phyloP scores from a whole-genome alignment of 2,113 vertebrate genomes.

The Leptobrachium leishanense region DNA sequence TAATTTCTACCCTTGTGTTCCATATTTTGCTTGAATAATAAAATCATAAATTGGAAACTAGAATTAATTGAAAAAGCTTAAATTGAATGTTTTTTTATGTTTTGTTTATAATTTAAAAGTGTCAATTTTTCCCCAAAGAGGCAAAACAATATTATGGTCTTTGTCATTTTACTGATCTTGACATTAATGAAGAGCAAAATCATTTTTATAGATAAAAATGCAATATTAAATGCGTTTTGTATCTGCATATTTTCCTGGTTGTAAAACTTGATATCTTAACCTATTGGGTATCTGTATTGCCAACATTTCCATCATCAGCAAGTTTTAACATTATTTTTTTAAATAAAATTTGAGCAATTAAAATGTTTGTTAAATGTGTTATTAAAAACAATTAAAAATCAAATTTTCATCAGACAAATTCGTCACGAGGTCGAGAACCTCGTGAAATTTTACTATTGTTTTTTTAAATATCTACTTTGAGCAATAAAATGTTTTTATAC shows the following conservation, averaged over 20 bases:
- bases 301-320: no score
- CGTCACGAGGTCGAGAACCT: no score
- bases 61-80: conserved; percentile 69
- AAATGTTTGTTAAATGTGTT: background rate
- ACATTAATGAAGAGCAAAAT: conserved; percentile 44
- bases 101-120: conserved; percentile 58
- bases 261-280: conserved; percentile 16
- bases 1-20: conserved; percentile 59
- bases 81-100: conserved; percentile 62
- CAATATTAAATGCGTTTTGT: conserved; percentile 20
- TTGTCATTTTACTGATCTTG: conserved; percentile 34
- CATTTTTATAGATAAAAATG: conserved; percentile 32
- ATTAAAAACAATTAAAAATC: background rate
- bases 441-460: no score
- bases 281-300: background rate
- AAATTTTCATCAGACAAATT: no score
- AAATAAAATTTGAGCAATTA: no score
- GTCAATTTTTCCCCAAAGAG: conserved; percentile 36
- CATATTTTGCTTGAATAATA: conserved; percentile 63
- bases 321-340: no score
- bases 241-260: background rate
- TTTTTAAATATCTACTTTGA: no score
- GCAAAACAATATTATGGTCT: conserved; percentile 8
- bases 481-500: no score
- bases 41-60: conserved; percentile 63